phyloP scores from a whole-genome alignment of 1,140 invertebrate genomes.

The Drosophila mojavensis region DNA sequence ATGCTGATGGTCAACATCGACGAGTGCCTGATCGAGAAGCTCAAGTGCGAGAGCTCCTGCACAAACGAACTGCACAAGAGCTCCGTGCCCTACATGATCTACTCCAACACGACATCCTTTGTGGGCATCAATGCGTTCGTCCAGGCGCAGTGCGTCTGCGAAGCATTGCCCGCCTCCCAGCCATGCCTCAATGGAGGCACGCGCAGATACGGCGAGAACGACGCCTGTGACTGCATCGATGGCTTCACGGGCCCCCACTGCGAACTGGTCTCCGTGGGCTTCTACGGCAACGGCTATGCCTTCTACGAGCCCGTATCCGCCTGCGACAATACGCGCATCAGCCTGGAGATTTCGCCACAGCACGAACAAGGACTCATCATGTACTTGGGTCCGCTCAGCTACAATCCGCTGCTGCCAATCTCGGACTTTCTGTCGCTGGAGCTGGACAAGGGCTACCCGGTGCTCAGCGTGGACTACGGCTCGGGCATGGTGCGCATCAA shows the following conservation, averaged over 20 bases:
- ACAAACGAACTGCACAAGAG: conserved; percentile 89
- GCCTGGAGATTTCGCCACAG: conserved; percentile 91
- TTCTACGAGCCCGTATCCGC: conserved; percentile 92
- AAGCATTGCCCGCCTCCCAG: conserved; percentile 84
- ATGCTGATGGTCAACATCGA: conserved; percentile 94
- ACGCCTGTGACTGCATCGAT: conserved; percentile 87
- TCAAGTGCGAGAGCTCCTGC: conserved; percentile 90
- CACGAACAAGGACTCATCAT: conserved; percentile 92
- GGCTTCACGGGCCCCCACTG: conserved; percentile 95
- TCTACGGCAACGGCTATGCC: conserved; percentile 94
- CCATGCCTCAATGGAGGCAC: conserved; percentile 90
- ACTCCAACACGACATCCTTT: conserved; percentile 95
- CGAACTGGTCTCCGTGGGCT: conserved; percentile 94
- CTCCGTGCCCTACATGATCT: conserved; percentile 90
- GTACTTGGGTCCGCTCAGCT: conserved; percentile 94
- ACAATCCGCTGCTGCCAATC: conserved; percentile 86
- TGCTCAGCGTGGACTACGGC: conserved; percentile 95
- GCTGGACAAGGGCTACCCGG: conserved; percentile 92
- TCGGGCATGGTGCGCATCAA: conserved; percentile 90
- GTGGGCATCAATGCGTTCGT: conserved; percentile 93
- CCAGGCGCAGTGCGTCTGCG: conserved; percentile 90
- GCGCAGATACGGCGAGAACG: conserved; percentile 84
- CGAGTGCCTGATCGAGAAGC: conserved; percentile 91
- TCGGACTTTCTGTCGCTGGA: conserved; percentile 96
- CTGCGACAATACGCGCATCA: conserved; percentile 91